A percentile compares a stretch with the other conserved stretches of the same genome.
Evolutionary conservation across 2,113 vertebrate genomes (phyloP).

Genomic region (Barbus barbus): DNA sequence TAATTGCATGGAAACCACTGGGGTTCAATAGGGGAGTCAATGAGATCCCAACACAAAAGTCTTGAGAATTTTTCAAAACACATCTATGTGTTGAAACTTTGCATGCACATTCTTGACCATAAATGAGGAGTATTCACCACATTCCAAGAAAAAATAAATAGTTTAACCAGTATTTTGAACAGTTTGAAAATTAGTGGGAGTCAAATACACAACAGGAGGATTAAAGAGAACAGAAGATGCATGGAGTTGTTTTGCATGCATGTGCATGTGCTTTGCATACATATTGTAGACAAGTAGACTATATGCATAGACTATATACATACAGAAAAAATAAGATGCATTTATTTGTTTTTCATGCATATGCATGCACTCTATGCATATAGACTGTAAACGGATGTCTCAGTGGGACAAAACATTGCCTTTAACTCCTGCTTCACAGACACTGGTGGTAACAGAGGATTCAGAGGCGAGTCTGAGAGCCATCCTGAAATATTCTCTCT

Average conservation of each 20-base stretch:
- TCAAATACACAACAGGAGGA: background rate
- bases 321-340: background rate
- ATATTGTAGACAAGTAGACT: too few relatives aligned
- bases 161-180: background rate
- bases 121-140: background rate
- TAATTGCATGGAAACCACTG: too few relatives aligned
- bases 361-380: background rate
- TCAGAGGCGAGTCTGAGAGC: constrained; percentile 80
- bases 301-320: too few relatives aligned
- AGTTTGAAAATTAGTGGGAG: background rate
- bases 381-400: background rate
- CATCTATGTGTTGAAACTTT: background rate
- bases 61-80: background rate
- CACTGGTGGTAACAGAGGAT: constrained; percentile 80
- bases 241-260: too few relatives aligned
- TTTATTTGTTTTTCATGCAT: background rate
- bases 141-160: background rate
- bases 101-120: background rate
- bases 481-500: constrained; percentile 78
- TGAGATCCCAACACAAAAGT: background rate
- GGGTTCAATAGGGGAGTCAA: too few relatives aligned
- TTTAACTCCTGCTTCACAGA: constrained; percentile 75
- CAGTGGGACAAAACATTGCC: background rate
- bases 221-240: background rate
- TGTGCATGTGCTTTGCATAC: too few relatives aligned